phyloP scores from a whole-genome alignment of 2,888 invertebrate species.

The Eupithecia inturbata region DNA sequence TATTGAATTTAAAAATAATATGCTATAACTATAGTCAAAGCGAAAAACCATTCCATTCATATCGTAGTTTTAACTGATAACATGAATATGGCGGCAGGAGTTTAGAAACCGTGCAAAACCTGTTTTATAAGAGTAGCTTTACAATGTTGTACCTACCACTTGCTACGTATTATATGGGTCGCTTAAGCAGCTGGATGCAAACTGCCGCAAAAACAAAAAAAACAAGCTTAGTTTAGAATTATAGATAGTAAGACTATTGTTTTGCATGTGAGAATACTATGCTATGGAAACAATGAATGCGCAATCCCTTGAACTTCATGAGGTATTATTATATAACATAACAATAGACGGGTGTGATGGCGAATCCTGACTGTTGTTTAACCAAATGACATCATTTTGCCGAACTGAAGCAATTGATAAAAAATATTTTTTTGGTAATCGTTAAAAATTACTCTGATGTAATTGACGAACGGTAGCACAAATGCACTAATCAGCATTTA shows the following conservation, averaged over 20 bases:
- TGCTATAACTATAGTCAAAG: background rate
- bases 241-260: background rate
- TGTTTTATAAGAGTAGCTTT: conserved; percentile 49
- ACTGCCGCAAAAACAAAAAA: background rate
- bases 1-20: background rate
- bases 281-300: conserved; percentile 60
- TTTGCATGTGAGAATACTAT: conserved; percentile 46
- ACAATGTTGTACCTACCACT: conserved; percentile 40
- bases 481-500: background rate
- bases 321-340: conserved; percentile 71
- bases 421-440: background rate
- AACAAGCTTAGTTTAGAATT: background rate
- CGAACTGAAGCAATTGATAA: background rate
- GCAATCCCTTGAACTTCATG: conserved; percentile 54
- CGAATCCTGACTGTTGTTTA: conserved; percentile 36
- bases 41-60: background rate
- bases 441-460: background rate
- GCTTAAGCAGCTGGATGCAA: conserved; percentile 36
- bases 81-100: conserved; percentile 35
- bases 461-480: background rate
- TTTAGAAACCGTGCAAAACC: conserved; percentile 55
- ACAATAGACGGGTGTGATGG: conserved; percentile 75
- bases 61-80: background rate
- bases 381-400: conserved; percentile 7
- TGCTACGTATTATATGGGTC: conserved; percentile 45